These are phyloP conservation scores for Isurus oxyrinchus DNA, from an alignment of 2,113 vertebrate genomes.

Conservation along the genomic window DNA sequence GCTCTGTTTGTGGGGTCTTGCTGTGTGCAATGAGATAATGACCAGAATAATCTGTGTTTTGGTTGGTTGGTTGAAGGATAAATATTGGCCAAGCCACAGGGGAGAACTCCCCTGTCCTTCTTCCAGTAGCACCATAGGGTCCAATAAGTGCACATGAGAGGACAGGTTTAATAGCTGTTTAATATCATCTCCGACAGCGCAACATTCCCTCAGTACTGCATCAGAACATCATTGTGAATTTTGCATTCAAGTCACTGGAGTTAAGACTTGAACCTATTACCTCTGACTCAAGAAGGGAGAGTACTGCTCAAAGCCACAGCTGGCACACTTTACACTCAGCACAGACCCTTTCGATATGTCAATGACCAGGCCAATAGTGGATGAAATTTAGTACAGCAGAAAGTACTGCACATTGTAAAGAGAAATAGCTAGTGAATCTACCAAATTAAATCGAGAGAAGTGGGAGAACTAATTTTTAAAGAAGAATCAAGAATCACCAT, in stretches of 20 bases:
- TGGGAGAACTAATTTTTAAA: neutral
- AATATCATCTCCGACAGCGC: neutral
- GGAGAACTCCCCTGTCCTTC: neutral
- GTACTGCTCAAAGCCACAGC: neutral
- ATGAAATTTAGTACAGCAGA: neutral
- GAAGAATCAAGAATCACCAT: neutral
- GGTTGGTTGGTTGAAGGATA: neutral
- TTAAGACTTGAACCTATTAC: neutral
- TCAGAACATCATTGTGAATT: neutral
- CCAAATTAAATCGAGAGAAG: neutral
- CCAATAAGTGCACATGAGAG: neutral
- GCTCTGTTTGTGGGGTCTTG: neutral
- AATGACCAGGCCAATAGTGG: neutral
- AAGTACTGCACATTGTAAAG: no score
- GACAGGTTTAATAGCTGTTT: no score
- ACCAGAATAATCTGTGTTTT: neutral
- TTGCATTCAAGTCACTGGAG: neutral
- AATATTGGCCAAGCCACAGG: neutral
- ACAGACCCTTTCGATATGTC: neutral
- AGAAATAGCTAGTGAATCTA: neutral
- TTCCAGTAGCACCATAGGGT: neutral
- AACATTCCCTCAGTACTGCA: neutral
- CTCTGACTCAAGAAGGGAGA: neutral
- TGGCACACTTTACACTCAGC: neutral
- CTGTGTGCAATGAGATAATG: neutral